Conservation (phyloP, 2,888 invertebrate species). For the Apodemia mormo region DNA sequence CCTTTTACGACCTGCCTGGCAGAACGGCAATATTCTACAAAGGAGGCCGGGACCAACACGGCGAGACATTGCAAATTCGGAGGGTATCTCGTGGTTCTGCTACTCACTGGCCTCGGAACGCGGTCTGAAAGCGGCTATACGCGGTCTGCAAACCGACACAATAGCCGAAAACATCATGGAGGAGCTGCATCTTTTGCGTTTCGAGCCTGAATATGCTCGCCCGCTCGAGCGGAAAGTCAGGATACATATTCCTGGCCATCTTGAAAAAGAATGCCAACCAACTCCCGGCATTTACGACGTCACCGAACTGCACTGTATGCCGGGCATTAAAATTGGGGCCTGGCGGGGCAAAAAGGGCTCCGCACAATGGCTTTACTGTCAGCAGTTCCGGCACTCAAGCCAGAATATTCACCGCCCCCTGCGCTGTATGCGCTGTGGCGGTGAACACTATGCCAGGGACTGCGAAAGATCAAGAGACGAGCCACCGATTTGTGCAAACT, state of each 20-base stretch:
- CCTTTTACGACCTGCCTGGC: too few species aligned
- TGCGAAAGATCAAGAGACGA: constrained; percentile 22
- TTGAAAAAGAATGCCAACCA: background rate
- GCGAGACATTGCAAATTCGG: background rate
- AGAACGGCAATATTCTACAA: too few species aligned
- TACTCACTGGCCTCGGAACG: background rate
- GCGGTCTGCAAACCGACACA: constrained; percentile 35
- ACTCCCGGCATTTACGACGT: constrained; percentile 15
- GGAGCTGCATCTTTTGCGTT: constrained; percentile 24
- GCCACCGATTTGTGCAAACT: too few species aligned
- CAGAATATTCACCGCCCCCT: constrained; percentile 24
- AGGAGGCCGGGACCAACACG: too few species aligned
- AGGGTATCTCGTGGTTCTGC: background rate
- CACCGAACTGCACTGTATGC: constrained; percentile 19
- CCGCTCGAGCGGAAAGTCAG: background rate
- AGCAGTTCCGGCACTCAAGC: constrained; percentile 30
- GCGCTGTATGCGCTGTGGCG: constrained; percentile 24
- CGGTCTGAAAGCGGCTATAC: constrained; percentile 29
- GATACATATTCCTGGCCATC: background rate
- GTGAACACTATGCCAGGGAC: constrained; percentile 22
- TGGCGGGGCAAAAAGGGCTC: constrained; percentile 24
- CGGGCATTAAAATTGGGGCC: constrained; percentile 24
- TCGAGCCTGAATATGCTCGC: constrained; percentile 20
- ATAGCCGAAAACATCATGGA: constrained; percentile 8
- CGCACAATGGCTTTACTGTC: too few species aligned